These are phyloP conservation scores for Homarus gammarus DNA, from an alignment of 2,888 invertebrate species.

Conservation along the genomic window DNA sequence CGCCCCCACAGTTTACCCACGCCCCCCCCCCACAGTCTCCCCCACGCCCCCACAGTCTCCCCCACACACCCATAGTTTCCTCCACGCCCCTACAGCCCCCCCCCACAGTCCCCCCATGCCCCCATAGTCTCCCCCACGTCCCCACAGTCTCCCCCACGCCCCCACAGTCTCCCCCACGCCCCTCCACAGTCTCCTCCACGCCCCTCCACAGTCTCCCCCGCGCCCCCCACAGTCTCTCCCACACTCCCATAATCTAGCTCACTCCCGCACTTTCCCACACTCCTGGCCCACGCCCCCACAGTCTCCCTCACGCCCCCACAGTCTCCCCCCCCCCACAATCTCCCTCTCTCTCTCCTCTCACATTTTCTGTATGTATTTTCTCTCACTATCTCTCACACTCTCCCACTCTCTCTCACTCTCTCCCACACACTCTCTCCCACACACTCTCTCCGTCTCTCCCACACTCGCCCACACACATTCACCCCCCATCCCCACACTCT, in stretches of 20 bases:
- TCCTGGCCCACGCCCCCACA: neutral
- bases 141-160: too few species aligned
- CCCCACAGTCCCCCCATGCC: neutral
- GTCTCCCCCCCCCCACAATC: neutral
- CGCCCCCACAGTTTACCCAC: neutral
- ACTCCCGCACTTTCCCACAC: neutral
- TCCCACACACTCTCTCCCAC: neutral
- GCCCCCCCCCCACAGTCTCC: neutral
- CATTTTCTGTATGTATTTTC: slow-evolving; percentile 4
- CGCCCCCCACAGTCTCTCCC: too few species aligned
- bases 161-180: too few species aligned
- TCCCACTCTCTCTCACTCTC: neutral
- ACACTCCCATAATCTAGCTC: too few species aligned
- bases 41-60: neutral
- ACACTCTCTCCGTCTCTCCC: neutral
- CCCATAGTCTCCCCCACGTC: too few species aligned
- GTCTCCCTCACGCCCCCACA: too few species aligned
- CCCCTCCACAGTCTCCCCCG: too few species aligned
- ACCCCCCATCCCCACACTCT: too few species aligned
- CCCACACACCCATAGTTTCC: neutral
- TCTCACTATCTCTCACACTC: neutral
- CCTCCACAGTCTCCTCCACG: too few species aligned
- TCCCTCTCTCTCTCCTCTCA: neutral
- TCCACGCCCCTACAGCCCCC: neutral
- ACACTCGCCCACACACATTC: neutral